Evolutionary conservation across 2,888 invertebrate species (phyloP), one percentile per base, ranked within the genome.

Genomic region (Noctuana brunneofusca): DNA sequence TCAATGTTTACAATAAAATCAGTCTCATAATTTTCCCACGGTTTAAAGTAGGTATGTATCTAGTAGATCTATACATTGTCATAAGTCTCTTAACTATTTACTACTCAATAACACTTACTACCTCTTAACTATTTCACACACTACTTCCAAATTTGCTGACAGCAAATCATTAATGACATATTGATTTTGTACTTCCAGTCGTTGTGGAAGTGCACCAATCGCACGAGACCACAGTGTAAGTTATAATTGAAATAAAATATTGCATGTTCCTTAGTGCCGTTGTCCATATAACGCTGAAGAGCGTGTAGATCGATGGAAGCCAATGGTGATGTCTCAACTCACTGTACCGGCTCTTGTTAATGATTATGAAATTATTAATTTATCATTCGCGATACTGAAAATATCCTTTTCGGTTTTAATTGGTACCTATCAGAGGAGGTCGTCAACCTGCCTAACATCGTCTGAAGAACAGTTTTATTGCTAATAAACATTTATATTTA

Each of bases 181-280:
- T 53, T 54, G 35, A 60, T 62, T 62, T 55, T 62, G 60, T 62
- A 62, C 60, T 62, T 62, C 56, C 63, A 63, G 63, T 63, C 56
- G 50, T 63, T 69, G 69, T 73, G 64, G 71, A 74, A 67, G 69
- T 73, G 64, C 74, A 75, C 66, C 71, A 70, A 67, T 62, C 68
- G 69, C 63, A 68, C 41, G 49, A 58, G 50, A 58, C 70, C 66
- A 68, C 65, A 64, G 67, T 68, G 73, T 71, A 71, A 72, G 73
- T 75, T 65, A 64, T 66, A 8, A 27, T 49, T 49, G 14, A 69
- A 66, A 70, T 66, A 67, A 67, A 63, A 68, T 69, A 60, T 62
- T 69, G 67, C 65, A 67, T 67, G 65, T 63, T 50, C 54, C 62
- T 49, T 63, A 38, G 54, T 49, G 57, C 53, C 54, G 57, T n/a